Base-by-base conservation (phyloP, 2,113 vertebrate genomes). In the Furnarius figulus region DNA sequence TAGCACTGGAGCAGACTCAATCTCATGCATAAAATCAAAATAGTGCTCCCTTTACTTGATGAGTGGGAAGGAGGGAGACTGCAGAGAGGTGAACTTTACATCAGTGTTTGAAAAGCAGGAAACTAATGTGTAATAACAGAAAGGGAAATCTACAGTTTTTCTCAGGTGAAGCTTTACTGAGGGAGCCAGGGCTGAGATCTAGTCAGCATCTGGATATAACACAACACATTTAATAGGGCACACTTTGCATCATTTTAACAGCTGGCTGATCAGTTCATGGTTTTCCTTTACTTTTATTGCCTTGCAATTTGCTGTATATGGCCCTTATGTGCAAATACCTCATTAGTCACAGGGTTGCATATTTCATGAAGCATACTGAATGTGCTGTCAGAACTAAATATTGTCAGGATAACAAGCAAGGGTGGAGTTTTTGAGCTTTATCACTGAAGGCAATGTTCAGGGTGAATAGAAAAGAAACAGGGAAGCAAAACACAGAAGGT, bases 351-450 rank as follows among this genome's bases (percentile, higher is more conserved):
- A 85, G 89, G 80, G 91, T 85, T 96, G 95, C 90, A 37, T 94
- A 91, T 95, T 94, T 97, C 93, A 85, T 47, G 65, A 93, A 97
- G 89, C 93, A 68, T 63, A 73, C 71, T 74, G 85, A 95, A 91
- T 85, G 81, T 58, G 61, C 94, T 97, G 96, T 97, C 97, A 96
- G 95, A 96, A 98, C 97, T 97, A 97, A 98, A 97, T 97, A 97
- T 95, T 84, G 77, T 84, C 88, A 78, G 93, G 94, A 84, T 96
- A 97, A 98, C 53, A 77, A 94, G 95, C 90, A 89, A 95, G 95
- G 97, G 97, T 86, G 75, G 85, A 25, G 63, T 46, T 96, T 97
- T 95, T 89, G 81, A 97, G 95, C 94, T 96, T 97, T 97, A 90
- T 96, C 95, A 95, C 96, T 98, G 96, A 98, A 97, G 93, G 95